These are phyloP conservation scores for Anguilla marmorata DNA, from an alignment of 2,797 vertebrate genomes.

Conservation along the genomic window DNA sequence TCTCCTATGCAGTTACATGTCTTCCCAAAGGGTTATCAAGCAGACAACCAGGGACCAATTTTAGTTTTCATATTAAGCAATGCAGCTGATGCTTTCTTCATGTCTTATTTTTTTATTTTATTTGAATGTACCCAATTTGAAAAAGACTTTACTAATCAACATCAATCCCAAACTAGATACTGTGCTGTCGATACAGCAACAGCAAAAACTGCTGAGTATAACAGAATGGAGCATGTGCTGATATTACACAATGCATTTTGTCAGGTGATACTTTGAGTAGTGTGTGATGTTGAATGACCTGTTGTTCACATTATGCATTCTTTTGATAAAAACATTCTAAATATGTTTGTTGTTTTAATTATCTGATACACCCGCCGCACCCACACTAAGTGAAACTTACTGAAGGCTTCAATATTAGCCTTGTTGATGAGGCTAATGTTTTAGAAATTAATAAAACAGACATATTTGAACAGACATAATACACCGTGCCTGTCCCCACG, in stretches of 20 bases:
- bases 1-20: background rate
- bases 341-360: background rate
- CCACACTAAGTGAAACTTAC: background rate
- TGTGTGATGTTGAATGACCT: background rate
- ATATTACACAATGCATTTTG: background rate
- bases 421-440: background rate
- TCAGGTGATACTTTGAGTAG: background rate
- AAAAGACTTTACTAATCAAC: too few relatives aligned
- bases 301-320: background rate
- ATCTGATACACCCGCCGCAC: background rate
- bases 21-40: too few relatives aligned
- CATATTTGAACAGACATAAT: background rate
- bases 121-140: too few relatives aligned
- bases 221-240: background rate
- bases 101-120: too few relatives aligned
- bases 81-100: too few relatives aligned
- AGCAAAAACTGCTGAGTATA: background rate
- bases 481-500: background rate
- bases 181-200: background rate
- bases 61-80: too few relatives aligned
- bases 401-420: background rate
- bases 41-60: too few relatives aligned
- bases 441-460: background rate
- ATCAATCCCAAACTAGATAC: background rate
- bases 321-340: background rate